Percentiles rank a stretch among this genome's conserved stretches.
Conservation (phyloP, 2,113 vertebrate genomes). For the Trematocara zebra region DNA sequence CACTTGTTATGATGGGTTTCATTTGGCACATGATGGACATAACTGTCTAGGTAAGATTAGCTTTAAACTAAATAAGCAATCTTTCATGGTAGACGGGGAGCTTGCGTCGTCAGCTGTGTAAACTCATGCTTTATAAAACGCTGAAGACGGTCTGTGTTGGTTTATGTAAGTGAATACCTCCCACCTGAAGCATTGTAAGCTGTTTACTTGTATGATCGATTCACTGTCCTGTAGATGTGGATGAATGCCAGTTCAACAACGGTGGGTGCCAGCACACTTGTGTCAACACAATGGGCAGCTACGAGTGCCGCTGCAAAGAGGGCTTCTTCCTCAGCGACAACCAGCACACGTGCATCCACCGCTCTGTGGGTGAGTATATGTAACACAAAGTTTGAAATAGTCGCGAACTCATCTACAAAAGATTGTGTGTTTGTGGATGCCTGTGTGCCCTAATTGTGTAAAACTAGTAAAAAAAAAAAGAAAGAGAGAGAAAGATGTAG, state of each 20-base stretch:
- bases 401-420: background rate
- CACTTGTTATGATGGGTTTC: constrained; percentile 94
- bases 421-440: background rate
- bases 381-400: background rate
- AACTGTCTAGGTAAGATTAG: constrained; percentile 91
- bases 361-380: constrained; percentile 83
- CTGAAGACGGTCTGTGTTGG: background rate
- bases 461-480: constrained; percentile 13
- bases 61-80: background rate
- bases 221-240: constrained; percentile 77
- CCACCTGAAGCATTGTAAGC: background rate
- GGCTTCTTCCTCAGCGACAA: constrained; percentile 98
- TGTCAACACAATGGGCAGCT: constrained; percentile 92
- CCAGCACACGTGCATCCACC: constrained; percentile 98
- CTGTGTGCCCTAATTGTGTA: background rate
- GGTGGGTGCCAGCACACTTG: constrained; percentile 95
- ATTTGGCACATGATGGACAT: constrained; percentile 92
- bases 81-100: background rate
- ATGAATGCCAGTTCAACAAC: constrained; percentile 92
- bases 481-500: background rate
- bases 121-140: background rate
- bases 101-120: background rate
- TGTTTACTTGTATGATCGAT: background rate
- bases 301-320: constrained; percentile 89
- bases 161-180: background rate